A percentile compares a stretch with the other conserved stretches of the same genome.
These are phyloP conservation scores for Nomada fucata DNA, from an alignment of 2,888 invertebrate genomes.

Conservation along the genomic window DNA sequence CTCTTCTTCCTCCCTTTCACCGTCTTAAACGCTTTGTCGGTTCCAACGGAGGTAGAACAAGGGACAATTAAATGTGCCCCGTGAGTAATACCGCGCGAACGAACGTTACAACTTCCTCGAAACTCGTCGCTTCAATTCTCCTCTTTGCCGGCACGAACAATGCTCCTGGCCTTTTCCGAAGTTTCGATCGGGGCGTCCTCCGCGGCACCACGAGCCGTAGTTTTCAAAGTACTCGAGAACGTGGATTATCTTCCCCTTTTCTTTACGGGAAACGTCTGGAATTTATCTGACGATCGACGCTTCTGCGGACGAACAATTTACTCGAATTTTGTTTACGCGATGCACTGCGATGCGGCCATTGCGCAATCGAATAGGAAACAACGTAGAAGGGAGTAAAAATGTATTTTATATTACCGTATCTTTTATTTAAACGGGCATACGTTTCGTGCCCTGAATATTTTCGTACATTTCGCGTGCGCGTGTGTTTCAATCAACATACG, in stretches of 20 bases:
- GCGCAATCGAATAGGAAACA: no score
- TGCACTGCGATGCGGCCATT: no score
- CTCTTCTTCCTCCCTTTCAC: conserved; percentile 11
- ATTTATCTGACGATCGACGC: not conserved
- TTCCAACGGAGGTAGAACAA: conserved; percentile 48
- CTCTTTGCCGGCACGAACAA: conserved; percentile 41
- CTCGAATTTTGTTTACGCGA: no score
- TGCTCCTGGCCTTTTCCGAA: conserved; percentile 39
- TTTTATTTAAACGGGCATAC: no score
- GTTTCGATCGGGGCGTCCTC: conserved; percentile 33
- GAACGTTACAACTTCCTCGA: conserved; percentile 52
- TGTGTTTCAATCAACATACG: no score
- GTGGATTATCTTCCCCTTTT: not conserved
- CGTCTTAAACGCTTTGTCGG: conserved; percentile 50
- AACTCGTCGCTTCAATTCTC: conserved; percentile 48
- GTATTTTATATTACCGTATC: no score
- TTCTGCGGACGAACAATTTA: not conserved
- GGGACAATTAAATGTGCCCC: conserved; percentile 49
- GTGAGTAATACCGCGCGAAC: conserved; percentile 48
- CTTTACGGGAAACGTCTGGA: not conserved
- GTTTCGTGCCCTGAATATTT: no score
- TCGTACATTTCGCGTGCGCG: no score
- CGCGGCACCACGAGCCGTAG: conserved; percentile 4
- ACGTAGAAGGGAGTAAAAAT: no score
- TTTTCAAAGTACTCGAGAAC: conserved; percentile 9